A percentile compares a stretch with the other conserved stretches of the same genome.
These are phyloP conservation scores for Parauchenoglanis punctatus DNA, from an alignment of 2,797 vertebrate species.

Conservation along the genomic window DNA sequence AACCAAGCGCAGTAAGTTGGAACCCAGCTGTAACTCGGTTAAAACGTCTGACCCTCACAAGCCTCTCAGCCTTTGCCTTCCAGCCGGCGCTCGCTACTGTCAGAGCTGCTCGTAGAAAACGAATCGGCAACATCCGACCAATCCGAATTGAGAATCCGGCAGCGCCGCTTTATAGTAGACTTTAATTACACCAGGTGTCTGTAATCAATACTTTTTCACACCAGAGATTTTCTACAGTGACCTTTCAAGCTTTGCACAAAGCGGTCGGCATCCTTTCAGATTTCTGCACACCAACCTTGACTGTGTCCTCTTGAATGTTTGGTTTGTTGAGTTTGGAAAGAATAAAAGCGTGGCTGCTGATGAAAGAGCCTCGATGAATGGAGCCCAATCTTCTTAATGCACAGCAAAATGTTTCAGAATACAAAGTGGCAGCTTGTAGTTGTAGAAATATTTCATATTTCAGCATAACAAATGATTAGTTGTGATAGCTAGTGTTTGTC, in stretches of 20 bases:
- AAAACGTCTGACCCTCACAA: background rate
- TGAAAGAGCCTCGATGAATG: slow-evolving; percentile 48
- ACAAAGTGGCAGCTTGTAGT: slow-evolving; percentile 11
- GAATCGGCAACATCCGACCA: background rate
- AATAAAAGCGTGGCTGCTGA: slow-evolving; percentile 1
- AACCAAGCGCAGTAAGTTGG: too few species aligned
- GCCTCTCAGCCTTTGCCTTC: background rate
- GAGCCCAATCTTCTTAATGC: slow-evolving; percentile 57
- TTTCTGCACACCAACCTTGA: slow-evolving; percentile 3
- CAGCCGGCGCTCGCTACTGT: background rate
- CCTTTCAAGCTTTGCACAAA: background rate
- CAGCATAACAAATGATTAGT: background rate
- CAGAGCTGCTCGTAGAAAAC: background rate
- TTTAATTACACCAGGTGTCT: background rate
- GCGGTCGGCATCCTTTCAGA: background rate
- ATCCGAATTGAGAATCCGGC: background rate
- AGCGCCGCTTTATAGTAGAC: too few species aligned
- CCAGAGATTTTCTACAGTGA: background rate
- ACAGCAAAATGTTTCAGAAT: slow-evolving; percentile 26
- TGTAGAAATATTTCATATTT: slow-evolving; percentile 20
- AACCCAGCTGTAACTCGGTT: too few species aligned
- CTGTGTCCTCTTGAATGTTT: slow-evolving; percentile 16
- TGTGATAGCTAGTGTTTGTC: slow-evolving; percentile 2
- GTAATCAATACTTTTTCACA: background rate
- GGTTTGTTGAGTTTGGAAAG: background rate